A percentile compares a stretch with the other conserved stretches of the same genome.
phyloP scores from a whole-genome alignment of 2,113 vertebrate species.

The Bubo scandiacus region DNA sequence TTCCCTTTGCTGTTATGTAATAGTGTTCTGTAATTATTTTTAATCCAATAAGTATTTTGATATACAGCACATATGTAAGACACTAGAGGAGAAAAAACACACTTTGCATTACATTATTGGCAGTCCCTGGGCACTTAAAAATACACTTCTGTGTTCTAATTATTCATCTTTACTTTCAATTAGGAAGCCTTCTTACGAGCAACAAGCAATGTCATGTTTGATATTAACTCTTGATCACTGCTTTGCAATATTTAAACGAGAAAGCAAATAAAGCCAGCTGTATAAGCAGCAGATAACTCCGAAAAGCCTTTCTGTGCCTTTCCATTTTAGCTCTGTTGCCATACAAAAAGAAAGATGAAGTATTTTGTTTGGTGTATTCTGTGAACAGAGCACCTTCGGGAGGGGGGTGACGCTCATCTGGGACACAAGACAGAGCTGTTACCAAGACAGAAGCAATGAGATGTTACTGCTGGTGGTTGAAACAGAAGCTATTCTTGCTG shows the following conservation, averaged over 20 bases:
- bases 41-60: neutral
- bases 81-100: neutral
- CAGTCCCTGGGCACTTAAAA: neutral
- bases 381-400: neutral
- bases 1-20: neutral
- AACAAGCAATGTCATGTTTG: neutral
- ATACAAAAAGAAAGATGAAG: neutral
- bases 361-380: neutral
- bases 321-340: neutral
- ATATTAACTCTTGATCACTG: conserved; percentile 6
- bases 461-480: neutral
- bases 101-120: neutral
- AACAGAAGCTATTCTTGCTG: neutral
- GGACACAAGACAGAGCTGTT: neutral
- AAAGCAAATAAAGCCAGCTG: conserved; percentile 38
- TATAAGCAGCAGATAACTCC: neutral
- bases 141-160: neutral
- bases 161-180: neutral
- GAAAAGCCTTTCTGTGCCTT: neutral
- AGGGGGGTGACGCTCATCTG: neutral
- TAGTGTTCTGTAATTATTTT: neutral
- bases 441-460: neutral
- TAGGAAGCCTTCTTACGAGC: neutral
- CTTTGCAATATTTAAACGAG: conserved; percentile 20
- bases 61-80: neutral